phyloP scores from a whole-genome alignment of 2,113 vertebrate species.

The Heliornis fulica region DNA sequence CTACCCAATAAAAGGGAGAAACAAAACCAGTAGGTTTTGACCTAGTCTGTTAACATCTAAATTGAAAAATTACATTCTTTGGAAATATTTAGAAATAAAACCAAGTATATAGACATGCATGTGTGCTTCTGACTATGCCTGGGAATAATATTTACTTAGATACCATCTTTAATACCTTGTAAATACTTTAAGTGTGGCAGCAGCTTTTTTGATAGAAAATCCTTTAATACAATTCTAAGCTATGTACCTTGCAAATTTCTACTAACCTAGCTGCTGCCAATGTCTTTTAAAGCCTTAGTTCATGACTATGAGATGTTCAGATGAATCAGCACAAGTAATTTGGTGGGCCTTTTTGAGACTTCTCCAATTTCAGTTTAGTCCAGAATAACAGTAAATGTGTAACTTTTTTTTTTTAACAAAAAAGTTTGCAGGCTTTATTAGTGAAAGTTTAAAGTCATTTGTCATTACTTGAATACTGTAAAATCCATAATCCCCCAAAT shows the following conservation, averaged over 20 bases:
- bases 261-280: not conserved
- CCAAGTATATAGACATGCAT: not conserved
- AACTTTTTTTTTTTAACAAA: not conserved
- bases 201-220: not conserved
- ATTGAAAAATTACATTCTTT: rapidly evolving
- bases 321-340: not conserved
- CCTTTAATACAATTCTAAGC: not conserved
- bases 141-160: not conserved
- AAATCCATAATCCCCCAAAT: not conserved
- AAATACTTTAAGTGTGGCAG: not conserved
- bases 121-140: not conserved
- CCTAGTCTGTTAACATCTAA: not conserved
- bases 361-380: not conserved
- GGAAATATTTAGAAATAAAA: not conserved
- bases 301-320: not conserved
- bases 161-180: not conserved
- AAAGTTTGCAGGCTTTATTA: not conserved
- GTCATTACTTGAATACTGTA: not conserved
- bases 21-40: not conserved
- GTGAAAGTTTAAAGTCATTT: not conserved
- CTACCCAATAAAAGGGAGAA: not conserved
- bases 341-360: not conserved
- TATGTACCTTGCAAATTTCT: not conserved
- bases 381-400: not conserved
- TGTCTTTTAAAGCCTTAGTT: not conserved